Evolutionary conservation across 2,888 invertebrate species (phyloP).

Genomic region (Limulus polyphemus): DNA sequence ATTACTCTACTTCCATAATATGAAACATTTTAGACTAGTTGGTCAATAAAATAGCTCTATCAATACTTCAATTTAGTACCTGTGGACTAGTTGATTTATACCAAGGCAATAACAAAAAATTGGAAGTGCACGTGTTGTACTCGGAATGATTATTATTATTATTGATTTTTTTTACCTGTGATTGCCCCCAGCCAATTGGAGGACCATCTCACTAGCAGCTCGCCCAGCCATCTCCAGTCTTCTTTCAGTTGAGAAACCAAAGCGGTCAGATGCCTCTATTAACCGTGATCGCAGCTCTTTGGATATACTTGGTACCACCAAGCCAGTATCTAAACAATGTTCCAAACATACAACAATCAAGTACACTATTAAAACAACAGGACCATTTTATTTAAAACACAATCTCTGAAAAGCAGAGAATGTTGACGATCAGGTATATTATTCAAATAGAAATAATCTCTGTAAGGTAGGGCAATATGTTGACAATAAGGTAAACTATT

Average conservation of each 20-base stretch:
- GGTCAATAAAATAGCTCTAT: too few relatives aligned
- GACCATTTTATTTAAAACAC: conserved; percentile 1
- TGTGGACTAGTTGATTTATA: too few relatives aligned
- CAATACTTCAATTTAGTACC: too few relatives aligned
- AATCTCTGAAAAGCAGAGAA: conserved; percentile 8
- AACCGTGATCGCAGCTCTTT: conserved; percentile 52
- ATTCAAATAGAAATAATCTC: conserved; percentile 1
- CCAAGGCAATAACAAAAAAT: too few relatives aligned
- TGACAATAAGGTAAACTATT: not conserved
- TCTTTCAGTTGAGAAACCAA: conserved; percentile 53
- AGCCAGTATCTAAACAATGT: conserved; percentile 53
- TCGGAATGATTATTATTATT: not conserved
- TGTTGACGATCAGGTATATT: conserved; percentile 4
- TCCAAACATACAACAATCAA: not conserved
- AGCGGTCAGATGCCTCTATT: conserved; percentile 53
- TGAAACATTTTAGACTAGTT: too few relatives aligned
- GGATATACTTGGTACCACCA: conserved; percentile 62
- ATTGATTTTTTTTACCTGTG: conserved; percentile 41
- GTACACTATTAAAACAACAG: not conserved
- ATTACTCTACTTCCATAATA: too few relatives aligned
- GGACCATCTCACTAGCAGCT: conserved; percentile 68
- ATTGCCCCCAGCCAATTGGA: conserved; percentile 68
- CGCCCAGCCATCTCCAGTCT: conserved; percentile 65
- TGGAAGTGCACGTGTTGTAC: too few relatives aligned
- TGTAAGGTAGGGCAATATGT: not conserved